Conservation (phyloP, 2,113 vertebrate genomes). For the Chamaea fasciata region DNA sequence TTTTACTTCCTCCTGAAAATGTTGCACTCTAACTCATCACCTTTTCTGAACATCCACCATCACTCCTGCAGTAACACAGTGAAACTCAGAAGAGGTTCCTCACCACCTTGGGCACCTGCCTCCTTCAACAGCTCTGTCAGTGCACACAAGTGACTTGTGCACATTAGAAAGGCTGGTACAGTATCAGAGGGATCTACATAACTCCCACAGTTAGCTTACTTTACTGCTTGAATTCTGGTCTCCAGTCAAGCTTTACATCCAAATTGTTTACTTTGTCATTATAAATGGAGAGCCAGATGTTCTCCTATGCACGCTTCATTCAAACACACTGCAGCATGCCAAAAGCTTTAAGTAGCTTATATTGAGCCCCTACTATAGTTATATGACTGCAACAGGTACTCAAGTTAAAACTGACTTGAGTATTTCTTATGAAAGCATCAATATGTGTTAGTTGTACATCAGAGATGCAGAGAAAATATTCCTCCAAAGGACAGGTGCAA, state of each 20-base stretch:
- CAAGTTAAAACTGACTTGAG: neutral
- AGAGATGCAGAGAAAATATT: neutral
- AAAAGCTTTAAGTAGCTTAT: neutral
- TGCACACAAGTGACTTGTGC: neutral
- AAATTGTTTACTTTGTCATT: neutral
- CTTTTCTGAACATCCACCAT: neutral
- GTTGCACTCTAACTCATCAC: neutral
- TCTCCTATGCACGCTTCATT: neutral
- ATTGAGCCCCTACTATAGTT: neutral
- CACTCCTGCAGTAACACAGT: neutral
- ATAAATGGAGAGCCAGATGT: neutral
- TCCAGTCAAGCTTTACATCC: neutral
- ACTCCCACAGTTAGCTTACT: neutral
- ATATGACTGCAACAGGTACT: neutral
- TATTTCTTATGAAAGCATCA: neutral
- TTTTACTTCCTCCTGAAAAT: neutral
- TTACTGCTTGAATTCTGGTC: neutral
- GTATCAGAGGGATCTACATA: neutral
- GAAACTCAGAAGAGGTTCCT: neutral
- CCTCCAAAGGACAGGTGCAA: neutral
- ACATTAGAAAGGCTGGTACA: neutral
- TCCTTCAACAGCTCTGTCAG: neutral
- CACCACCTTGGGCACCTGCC: neutral
- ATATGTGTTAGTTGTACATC: rapidly evolving
- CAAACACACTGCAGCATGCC: neutral